phyloP scores from a whole-genome alignment of 1,140 invertebrate species.

The Ericerus pela region DNA sequence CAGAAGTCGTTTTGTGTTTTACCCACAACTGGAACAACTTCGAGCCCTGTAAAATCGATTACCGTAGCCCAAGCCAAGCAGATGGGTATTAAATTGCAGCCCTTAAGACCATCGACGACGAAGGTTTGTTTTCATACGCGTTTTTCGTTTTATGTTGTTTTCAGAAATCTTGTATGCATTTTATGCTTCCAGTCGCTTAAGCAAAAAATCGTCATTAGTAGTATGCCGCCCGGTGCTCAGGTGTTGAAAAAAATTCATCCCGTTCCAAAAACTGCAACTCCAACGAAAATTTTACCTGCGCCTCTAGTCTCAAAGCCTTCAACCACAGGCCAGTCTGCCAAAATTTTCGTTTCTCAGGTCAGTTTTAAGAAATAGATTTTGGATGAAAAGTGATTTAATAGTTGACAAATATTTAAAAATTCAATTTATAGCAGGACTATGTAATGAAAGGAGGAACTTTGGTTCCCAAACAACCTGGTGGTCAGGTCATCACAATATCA shows the following conservation, averaged over 20 bases:
- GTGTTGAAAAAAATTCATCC: constrained; percentile 1
- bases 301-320: constrained; percentile 32
- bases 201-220: background rate
- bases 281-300: constrained; percentile 52
- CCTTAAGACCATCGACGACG: constrained; percentile 27
- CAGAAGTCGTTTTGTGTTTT: background rate
- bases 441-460: background rate
- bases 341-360: constrained; percentile 43
- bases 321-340: constrained; percentile 35
- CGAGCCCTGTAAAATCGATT: constrained; percentile 48
- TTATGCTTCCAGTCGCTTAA: too few relatives aligned
- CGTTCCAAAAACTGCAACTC: constrained; percentile 28
- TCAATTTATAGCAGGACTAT: background rate
- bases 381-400: too few relatives aligned
- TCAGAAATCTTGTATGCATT: too few relatives aligned
- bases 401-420: background rate
- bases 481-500: constrained; percentile 1
- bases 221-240: background rate
- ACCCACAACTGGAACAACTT: constrained; percentile 1
- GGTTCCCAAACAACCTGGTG: background rate
- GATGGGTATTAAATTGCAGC: constrained; percentile 43
- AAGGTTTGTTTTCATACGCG: constrained; percentile 22
- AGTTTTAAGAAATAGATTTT: background rate
- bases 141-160: too few relatives aligned
- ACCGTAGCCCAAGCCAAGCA: constrained; percentile 51